Base-by-base conservation (phyloP, 92 coral and sea anemone genomes). In the Parazoanthus swiftii region DNA sequence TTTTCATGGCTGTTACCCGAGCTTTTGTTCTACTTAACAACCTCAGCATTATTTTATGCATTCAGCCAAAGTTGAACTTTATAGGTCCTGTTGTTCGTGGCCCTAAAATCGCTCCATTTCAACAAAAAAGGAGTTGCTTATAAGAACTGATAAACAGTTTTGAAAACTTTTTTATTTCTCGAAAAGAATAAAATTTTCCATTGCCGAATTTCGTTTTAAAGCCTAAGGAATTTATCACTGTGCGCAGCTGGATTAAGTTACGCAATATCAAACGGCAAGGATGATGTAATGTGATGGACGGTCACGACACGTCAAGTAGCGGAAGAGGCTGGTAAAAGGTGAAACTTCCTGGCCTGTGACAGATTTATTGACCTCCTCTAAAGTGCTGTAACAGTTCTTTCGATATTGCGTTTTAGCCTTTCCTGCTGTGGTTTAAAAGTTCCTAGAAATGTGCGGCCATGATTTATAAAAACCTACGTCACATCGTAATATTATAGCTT, bases 401-500 rank as follows among this genome's bases (percentile, higher is more conserved):
- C 26, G 26, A 63, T 14, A 63, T n/a, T 7, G 70, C 70, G 25
- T 63, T 8, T 23, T 38, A 77, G 25, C 23, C 14, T 77, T 38
- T 77, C 81, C 81, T 77, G 39, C 37, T 74, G 56, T 79, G 67
- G 16, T 50, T 79, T 3, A 26, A 46, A 1, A 13, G 23, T 29
- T 18, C 67, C 36, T 54, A 2, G 29, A 20, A 80, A 68, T 35
- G 50, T 21, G 33, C 50, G 9, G 51, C 51, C 11, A 58, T 58
- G 66, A 58, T 11, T 58, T 20, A 20, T 23, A 20, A 58, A 56
- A 58, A 58, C 25, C n/a, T 63, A 58, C 85, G 85, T 58, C 85
- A 80, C 15, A 18, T 8, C 44, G 85, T 46, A 80, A 80, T 44
- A 15, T 29, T 26, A 80, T 80, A 80, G 72, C 73, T 63, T 20